phyloP scores from a whole-genome alignment of 2,888 invertebrate genomes.

The Apamea crenata region DNA sequence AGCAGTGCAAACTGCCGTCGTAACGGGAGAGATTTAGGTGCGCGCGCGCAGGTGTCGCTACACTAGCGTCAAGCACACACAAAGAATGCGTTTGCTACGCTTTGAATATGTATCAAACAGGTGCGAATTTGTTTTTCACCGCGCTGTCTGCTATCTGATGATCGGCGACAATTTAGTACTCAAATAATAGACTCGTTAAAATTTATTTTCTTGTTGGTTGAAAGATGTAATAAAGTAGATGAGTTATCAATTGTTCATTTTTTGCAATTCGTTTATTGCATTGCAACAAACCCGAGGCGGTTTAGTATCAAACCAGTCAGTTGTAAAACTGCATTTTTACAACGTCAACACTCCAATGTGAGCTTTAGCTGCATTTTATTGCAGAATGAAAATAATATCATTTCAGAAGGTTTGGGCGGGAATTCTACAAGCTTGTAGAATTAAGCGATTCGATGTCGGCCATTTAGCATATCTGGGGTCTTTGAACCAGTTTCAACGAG shows the following conservation, averaged over 20 bases:
- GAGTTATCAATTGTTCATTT: constrained; percentile 38
- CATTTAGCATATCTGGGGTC: constrained; percentile 58
- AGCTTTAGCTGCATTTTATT: constrained; percentile 18
- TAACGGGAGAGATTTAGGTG: constrained; percentile 67
- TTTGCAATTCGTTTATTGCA: constrained; percentile 32
- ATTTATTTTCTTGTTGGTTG: constrained; percentile 1
- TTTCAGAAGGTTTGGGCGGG: constrained; percentile 18
- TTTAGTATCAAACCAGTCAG: constrained; percentile 13
- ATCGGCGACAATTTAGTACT: constrained; percentile 15
- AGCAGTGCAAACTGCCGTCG: constrained; percentile 62
- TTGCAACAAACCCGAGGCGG: constrained; percentile 21
- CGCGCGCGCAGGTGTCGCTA: constrained; percentile 67
- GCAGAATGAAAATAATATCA: constrained; percentile 8
- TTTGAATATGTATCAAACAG: constrained; percentile 59
- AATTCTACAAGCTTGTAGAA: constrained; percentile 38
- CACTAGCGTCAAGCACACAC: constrained; percentile 9
- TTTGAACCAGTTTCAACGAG: constrained; percentile 57
- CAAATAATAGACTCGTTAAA: constrained; percentile 29
- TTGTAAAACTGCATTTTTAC: constrained; percentile 36
- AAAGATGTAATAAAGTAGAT: constrained; percentile 24
- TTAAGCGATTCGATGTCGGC: constrained; percentile 57
- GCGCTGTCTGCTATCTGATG: constrained; percentile 20
- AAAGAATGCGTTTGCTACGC: constrained; percentile 54
- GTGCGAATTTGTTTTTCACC: constrained; percentile 42
- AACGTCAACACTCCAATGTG: constrained; percentile 6